A percentile compares a stretch with the other conserved stretches of the same genome.
Conservation (phyloP, 2,888 invertebrate species). For the Xanthia togata region DNA sequence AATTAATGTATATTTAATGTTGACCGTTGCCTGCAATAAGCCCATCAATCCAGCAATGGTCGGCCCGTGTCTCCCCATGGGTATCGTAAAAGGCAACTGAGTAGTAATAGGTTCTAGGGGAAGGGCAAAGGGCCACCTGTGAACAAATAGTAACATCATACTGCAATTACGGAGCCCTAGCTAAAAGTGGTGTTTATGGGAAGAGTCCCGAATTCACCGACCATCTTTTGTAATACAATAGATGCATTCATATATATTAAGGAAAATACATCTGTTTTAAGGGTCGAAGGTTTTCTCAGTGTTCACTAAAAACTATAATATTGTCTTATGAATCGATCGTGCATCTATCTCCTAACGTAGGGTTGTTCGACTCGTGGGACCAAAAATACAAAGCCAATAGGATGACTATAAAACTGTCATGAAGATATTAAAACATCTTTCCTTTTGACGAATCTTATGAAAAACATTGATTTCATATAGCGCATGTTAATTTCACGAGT, state of each 20-base stretch:
- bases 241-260: constrained; percentile 2
- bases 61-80: constrained; percentile 49
- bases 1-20: constrained; percentile 64
- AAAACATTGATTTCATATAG: constrained; percentile 48
- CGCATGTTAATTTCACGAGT: constrained; percentile 60
- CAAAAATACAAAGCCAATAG: not conserved
- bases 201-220: not conserved
- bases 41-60: constrained; percentile 54
- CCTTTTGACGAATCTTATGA: constrained; percentile 27
- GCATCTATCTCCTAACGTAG: not conserved
- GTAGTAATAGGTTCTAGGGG: constrained; percentile 55
- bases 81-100: constrained; percentile 61
- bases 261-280: not conserved
- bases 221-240: not conserved
- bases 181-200: constrained; percentile 53
- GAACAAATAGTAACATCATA: constrained; percentile 57
- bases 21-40: constrained; percentile 52
- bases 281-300: not conserved
- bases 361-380: not conserved
- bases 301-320: not conserved
- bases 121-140: constrained; percentile 49
- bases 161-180: constrained; percentile 45
- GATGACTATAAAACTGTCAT: not conserved
- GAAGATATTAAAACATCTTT: constrained; percentile 11
- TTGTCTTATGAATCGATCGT: not conserved